phyloP scores from a whole-genome alignment of 2,797 vertebrate species.

The Gymnoscopelus braueri region DNA sequence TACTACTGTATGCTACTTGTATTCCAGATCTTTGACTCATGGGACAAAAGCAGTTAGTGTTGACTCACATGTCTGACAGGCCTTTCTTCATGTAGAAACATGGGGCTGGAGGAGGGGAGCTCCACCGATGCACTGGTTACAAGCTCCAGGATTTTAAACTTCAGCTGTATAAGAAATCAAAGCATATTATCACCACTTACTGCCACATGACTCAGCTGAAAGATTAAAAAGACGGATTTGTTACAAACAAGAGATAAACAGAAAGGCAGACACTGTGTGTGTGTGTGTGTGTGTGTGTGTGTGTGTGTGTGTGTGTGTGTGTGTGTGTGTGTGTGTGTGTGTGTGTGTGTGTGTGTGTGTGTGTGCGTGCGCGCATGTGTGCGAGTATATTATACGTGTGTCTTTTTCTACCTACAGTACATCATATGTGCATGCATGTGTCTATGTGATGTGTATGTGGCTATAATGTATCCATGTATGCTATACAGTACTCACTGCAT shows the following conservation, averaged over 20 bases:
- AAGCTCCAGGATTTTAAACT: slow-evolving; percentile 91
- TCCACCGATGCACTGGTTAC: slow-evolving; percentile 85
- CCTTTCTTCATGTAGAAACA: slow-evolving; percentile 90
- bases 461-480: neutral
- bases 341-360: too few relatives aligned
- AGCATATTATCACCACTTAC: slow-evolving; percentile 46
- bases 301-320: neutral
- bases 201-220: slow-evolving; percentile 34
- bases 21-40: slow-evolving; percentile 13
- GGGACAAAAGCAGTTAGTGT: slow-evolving; percentile 38
- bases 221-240: slow-evolving; percentile 7
- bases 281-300: neutral
- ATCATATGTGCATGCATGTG: too few relatives aligned
- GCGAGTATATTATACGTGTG: too few relatives aligned
- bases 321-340: neutral
- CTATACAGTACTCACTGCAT: slow-evolving; percentile 82
- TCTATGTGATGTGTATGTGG: too few relatives aligned
- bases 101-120: slow-evolving; percentile 85
- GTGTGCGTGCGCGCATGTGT: too few relatives aligned
- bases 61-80: slow-evolving; percentile 91
- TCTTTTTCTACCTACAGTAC: too few relatives aligned
- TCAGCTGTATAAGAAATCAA: slow-evolving; percentile 83
- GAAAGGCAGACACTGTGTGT: neutral
- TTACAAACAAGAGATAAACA: slow-evolving; percentile 13
- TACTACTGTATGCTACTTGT: neutral